Base-by-base conservation (phyloP, 1,140 invertebrate genomes). In the Conus betulinus region DNA sequence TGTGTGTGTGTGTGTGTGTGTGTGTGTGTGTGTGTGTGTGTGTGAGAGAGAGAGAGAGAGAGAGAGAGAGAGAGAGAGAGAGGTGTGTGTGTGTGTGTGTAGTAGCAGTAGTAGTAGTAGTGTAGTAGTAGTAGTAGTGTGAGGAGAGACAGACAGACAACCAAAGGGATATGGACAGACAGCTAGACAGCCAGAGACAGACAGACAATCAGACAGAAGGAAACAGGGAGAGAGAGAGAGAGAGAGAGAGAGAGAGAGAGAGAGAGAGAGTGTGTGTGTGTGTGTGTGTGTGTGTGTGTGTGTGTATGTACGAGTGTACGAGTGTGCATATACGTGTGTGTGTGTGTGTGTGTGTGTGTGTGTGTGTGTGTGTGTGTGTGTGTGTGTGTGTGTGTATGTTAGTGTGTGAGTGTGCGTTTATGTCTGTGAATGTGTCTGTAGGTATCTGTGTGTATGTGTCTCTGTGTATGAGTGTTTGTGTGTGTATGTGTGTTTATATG, bases 341-440 rank as follows among this genome's bases (percentile, higher is more conserved):
- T 71, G 67, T 71, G 67, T 71, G 67, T 71, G 67, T 71, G 67
- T 71, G 67, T 71, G 67, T 71, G 67, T 71, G 67, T 71, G 67
- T 71, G 67, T 71, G 67, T 71, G 67, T 71, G 67, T 71, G 67
- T 71, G 67, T 71, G 67, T 71, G 67, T 71, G 67, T 71, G 67
- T 71, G 67, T 71, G 67, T 71, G 67, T 71, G 67, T 71, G 67
- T 71, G 67, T 71, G 67, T 10, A 7, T 71, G 67, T 71, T 0
- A 5, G 67, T 71, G 13, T 71, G 67, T 10, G 13, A 5, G 67
- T 10, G 67, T 71, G 67, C 20, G 67, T 71, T 3, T 71, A 7
- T 71, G 67, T 71, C 0, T 71, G 67, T 71, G 67, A 17, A 20
- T 23, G 20, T 71, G 67, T 1, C 17, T 20, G 67, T 63, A 20